A percentile compares a stretch with the other conserved stretches of the same genome.
These are phyloP conservation scores for Drosophila nebulosa DNA, from an alignment of 1,140 invertebrate species.

Conservation along the genomic window DNA sequence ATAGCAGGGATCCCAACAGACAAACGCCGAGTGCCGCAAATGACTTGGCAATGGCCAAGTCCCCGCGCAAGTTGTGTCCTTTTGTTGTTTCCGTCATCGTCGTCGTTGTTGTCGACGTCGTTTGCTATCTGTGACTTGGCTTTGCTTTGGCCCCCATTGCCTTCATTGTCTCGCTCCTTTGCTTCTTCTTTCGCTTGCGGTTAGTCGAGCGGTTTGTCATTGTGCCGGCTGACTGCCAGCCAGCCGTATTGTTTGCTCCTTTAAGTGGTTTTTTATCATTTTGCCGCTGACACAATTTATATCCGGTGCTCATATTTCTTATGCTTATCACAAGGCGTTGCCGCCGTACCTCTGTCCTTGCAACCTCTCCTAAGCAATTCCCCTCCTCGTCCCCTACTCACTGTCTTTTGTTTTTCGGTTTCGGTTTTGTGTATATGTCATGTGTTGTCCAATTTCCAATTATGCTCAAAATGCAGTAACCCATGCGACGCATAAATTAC, in stretches of 20 bases:
- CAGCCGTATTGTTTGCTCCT: conserved; percentile 75
- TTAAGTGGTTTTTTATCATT: conserved; percentile 81
- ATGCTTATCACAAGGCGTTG: conserved; percentile 69
- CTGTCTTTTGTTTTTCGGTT: not conserved
- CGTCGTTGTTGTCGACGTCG: conserved; percentile 45
- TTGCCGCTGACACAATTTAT: conserved; percentile 81
- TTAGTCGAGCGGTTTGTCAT: conserved; percentile 77
- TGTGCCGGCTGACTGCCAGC: conserved; percentile 67
- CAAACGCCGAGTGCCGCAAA: conserved; percentile 56
- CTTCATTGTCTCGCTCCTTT: conserved; percentile 27
- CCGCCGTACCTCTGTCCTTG: not conserved
- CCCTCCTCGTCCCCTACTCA: not conserved
- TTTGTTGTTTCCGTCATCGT: conserved; percentile 69
- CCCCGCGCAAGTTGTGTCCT: conserved; percentile 62
- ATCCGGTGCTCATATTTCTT: conserved; percentile 81
- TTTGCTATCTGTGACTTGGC: conserved; percentile 43
- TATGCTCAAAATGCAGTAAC: conserved; percentile 70
- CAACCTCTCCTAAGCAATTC: too few species aligned
- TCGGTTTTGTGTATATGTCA: conserved; percentile 23
- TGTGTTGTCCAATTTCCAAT: conserved; percentile 67
- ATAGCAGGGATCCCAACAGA: not conserved
- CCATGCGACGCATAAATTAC: conserved; percentile 71
- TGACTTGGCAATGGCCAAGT: conserved; percentile 62
- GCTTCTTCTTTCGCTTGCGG: conserved; percentile 50
- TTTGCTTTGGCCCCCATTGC: conserved; percentile 7